Evolutionary conservation across 92 coral and sea anemone genomes (phyloP).

Genomic region (Parazoanthus atlanticus): DNA sequence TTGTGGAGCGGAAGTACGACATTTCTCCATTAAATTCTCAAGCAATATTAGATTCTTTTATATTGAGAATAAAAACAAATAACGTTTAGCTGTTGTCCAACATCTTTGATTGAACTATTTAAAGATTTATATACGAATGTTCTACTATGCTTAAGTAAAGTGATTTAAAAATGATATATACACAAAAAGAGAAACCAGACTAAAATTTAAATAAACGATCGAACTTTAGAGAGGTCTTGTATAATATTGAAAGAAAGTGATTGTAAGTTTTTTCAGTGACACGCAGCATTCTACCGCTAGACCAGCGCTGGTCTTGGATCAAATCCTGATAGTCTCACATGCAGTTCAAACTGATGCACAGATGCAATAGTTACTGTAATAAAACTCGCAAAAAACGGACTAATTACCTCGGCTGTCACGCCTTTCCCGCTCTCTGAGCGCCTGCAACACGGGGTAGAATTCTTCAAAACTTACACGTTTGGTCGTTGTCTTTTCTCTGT

Average conservation of each 20-base stretch:
- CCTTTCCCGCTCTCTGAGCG: constrained; percentile 77
- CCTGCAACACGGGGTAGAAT: constrained; percentile 88
- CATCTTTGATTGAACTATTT: too few species aligned
- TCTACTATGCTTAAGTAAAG: not conserved
- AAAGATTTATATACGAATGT: too few species aligned
- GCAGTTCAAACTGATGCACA: not conserved
- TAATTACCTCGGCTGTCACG: constrained; percentile 64
- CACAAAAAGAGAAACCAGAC: not conserved
- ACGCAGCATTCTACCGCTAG: not conserved
- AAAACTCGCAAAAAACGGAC: not conserved
- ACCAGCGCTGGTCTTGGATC: not conserved
- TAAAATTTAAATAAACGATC: not conserved
- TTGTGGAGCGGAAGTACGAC: not conserved
- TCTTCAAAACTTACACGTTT: constrained; percentile 87
- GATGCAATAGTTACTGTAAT: not conserved
- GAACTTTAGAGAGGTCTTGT: not conserved
- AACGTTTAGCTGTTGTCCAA: not conserved
- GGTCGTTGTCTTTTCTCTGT: constrained; percentile 56
- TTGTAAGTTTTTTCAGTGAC: not conserved
- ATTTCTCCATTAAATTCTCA: not conserved
- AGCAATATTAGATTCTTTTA: too few species aligned
- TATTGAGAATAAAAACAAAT: too few species aligned
- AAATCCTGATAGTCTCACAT: not conserved
- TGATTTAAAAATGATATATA: not conserved
- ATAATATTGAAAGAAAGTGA: too few species aligned